These are phyloP conservation scores for Oxyscelio sp. DNA, from an alignment of 2,888 invertebrate species.

Conservation along the genomic window DNA sequence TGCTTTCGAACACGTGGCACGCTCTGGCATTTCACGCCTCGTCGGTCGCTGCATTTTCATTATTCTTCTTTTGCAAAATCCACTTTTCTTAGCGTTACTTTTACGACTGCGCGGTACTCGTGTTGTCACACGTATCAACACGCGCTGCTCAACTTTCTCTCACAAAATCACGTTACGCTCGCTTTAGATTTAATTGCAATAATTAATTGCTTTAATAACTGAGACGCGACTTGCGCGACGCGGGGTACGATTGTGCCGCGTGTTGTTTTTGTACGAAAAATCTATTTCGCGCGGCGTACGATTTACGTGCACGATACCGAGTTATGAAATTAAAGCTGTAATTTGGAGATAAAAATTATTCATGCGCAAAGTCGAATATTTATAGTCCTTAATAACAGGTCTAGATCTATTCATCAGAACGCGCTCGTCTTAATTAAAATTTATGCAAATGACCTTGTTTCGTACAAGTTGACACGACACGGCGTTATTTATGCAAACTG, in stretches of 20 bases:
- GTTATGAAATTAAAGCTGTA: conserved; percentile 46
- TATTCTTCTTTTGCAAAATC: conserved; percentile 37
- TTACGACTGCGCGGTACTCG: conserved; percentile 3
- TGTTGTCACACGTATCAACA: conserved; percentile 19
- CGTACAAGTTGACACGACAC: conserved; percentile 30
- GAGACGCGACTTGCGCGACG: not conserved
- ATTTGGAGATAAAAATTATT: conserved; percentile 61
- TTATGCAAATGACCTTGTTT: conserved; percentile 62
- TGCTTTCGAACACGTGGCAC: conserved; percentile 26
- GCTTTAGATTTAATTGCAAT: too few species aligned
- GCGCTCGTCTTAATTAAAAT: conserved; percentile 58
- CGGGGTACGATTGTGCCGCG: not conserved
- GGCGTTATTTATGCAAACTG: conserved; percentile 39
- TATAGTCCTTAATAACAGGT: conserved; percentile 59
- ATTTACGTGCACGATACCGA: conserved; percentile 37
- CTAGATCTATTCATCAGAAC: conserved; percentile 55
- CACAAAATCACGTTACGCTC: not conserved
- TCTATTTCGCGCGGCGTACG: not conserved
- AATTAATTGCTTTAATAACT: too few species aligned
- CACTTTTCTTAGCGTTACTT: conserved; percentile 38
- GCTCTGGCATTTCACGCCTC: conserved; percentile 30
- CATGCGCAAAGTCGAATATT: conserved; percentile 46
- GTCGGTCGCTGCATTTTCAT: conserved; percentile 14
- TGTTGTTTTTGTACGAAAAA: conserved; percentile 1
- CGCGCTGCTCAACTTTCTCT: too few species aligned